A percentile compares a stretch with the other conserved stretches of the same genome.
Evolutionary conservation across 2,113 vertebrate species (phyloP).

Genomic region (Saguinus midas): DNA sequence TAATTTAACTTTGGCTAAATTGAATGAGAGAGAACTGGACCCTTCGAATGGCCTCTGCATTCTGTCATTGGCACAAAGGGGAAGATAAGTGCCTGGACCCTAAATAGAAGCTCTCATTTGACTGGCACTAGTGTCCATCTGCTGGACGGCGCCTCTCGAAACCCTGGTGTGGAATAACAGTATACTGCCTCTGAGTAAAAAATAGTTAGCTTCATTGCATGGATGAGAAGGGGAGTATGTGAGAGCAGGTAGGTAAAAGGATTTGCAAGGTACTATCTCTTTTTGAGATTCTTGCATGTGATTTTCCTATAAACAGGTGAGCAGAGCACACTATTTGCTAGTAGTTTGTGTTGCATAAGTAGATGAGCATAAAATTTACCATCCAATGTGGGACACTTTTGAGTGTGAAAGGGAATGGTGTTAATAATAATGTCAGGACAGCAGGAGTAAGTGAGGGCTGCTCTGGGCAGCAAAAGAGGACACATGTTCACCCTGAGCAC

Average conservation of each 20-base stretch:
- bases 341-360: neutral
- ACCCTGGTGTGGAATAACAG: neutral
- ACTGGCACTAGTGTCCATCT: neutral
- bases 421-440: neutral
- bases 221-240: neutral
- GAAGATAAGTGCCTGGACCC: neutral
- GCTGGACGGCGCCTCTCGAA: neutral
- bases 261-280: neutral
- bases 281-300: neutral
- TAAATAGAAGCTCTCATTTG: neutral
- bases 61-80: neutral
- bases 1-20: neutral
- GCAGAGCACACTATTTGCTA: neutral
- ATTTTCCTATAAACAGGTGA: neutral
- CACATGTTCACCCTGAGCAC: neutral
- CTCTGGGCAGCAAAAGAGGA: neutral
- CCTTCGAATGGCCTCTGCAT: neutral
- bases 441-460: neutral
- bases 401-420: neutral
- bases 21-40: neutral
- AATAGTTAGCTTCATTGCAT: neutral
- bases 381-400: conserved; percentile 5
- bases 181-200: neutral
- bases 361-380: neutral
- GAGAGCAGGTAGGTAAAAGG: neutral